Percentiles rank a stretch among this genome's conserved stretches.
Evolutionary conservation across 2,888 invertebrate species (phyloP).

Genomic region (Frankliniella fusca): DNA sequence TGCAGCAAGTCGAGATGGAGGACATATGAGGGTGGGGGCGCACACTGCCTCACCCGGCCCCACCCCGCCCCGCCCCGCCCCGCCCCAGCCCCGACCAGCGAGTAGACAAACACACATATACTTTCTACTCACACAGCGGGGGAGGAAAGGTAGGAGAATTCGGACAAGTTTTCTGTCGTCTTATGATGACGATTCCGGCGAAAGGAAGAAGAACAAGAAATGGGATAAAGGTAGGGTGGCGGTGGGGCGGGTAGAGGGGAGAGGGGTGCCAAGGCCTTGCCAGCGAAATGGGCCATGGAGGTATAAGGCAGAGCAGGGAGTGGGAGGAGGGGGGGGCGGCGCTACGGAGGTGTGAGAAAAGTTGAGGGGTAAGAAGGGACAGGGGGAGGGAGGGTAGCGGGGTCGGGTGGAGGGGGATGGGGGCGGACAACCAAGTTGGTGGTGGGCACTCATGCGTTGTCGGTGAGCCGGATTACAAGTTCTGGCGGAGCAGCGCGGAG

Average conservation of each 20-base stretch:
- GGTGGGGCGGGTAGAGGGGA: neutral
- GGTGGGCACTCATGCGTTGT: constrained; percentile 20
- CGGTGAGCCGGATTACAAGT: constrained; percentile 15
- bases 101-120: no score
- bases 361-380: neutral
- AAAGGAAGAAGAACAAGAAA: neutral
- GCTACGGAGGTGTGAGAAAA: neutral
- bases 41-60: no score
- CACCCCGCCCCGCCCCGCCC: no score
- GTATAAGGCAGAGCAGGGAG: neutral
- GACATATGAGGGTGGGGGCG: no score
- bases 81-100: no score
- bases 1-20: no score
- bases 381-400: neutral
- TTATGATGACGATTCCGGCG: neutral
- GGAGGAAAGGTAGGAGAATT: no score
- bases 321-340: neutral
- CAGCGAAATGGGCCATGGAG: neutral
- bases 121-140: no score
- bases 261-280: neutral
- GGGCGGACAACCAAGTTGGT: constrained; percentile 15
- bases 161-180: neutral
- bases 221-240: neutral
- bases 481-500: neutral
- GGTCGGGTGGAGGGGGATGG: neutral